Evolutionary conservation across 1,140 invertebrate species (phyloP).

Genomic region (Epicauta chinensis): DNA sequence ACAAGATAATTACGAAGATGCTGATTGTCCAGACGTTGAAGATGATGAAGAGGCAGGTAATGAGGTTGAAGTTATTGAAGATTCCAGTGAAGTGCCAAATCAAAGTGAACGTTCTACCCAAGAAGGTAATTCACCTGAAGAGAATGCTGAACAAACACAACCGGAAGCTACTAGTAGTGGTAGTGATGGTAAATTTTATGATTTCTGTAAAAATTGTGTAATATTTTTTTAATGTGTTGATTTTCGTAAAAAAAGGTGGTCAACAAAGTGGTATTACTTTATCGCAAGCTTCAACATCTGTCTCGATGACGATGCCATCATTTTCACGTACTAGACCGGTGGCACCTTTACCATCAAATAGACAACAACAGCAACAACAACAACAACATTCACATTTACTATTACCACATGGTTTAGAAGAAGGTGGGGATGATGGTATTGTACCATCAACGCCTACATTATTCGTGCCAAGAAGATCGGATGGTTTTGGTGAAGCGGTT

Average conservation of each 20-base stretch:
- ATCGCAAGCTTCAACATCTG: slow-evolving; percentile 46
- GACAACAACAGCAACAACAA: slow-evolving; percentile 26
- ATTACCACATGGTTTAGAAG: slow-evolving; percentile 51
- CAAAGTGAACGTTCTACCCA: slow-evolving; percentile 42
- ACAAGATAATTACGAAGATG: slow-evolving; percentile 42
- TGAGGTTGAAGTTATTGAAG: slow-evolving; percentile 62
- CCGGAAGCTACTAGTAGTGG: slow-evolving; percentile 54
- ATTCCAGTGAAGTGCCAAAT: slow-evolving; percentile 55
- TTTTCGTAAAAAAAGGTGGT: no score
- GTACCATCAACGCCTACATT: slow-evolving; percentile 86
- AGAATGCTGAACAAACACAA: slow-evolving; percentile 39
- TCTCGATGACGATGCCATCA: slow-evolving; percentile 38
- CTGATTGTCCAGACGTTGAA: slow-evolving; percentile 43
- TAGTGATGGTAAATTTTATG: slow-evolving; percentile 37
- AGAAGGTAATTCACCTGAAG: slow-evolving; percentile 28
- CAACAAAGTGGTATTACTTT: slow-evolving; percentile 28
- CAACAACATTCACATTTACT: slow-evolving; percentile 35
- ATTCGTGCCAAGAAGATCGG: slow-evolving; percentile 72
- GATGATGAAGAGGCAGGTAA: slow-evolving; percentile 52
- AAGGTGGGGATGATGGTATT: slow-evolving; percentile 77
- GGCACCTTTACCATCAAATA: slow-evolving; percentile 29
- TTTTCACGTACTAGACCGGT: slow-evolving; percentile 34
- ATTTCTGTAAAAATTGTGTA: no score
- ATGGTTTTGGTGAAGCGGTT: slow-evolving; percentile 88
- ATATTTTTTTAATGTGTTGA: no score